Evolutionary conservation across 2,113 vertebrate species (phyloP).

Genomic region (Epinephelus moara): DNA sequence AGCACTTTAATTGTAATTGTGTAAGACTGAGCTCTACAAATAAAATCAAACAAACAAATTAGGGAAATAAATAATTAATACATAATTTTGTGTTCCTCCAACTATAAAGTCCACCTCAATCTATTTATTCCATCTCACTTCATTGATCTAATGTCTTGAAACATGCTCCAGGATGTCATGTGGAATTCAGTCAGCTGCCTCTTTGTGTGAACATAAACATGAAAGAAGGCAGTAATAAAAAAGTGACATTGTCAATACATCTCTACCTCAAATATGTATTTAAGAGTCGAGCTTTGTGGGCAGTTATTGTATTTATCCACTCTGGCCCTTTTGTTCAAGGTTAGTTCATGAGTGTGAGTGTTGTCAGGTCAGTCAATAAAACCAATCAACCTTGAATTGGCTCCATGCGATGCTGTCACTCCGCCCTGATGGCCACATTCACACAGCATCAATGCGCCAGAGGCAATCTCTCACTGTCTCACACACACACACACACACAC

Average conservation of each 20-base stretch:
- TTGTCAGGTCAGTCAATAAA: constrained; percentile 65
- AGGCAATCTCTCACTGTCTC: constrained; percentile 5
- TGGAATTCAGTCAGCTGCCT: not conserved
- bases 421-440: constrained; percentile 5
- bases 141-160: not conserved
- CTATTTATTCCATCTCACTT: not conserved
- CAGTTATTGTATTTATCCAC: not conserved
- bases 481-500: constrained; percentile 6
- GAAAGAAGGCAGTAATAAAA: not conserved
- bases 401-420: constrained; percentile 15
- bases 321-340: constrained; percentile 35
- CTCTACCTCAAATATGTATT: not conserved
- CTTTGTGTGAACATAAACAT: not conserved
- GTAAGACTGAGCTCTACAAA: too few species aligned
- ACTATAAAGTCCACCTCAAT: not conserved
- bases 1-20: not conserved
- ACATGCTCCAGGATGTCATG: too few species aligned
- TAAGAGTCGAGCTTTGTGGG: not conserved
- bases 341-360: constrained; percentile 25
- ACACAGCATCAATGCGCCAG: constrained; percentile 20
- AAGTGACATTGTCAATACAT: not conserved
- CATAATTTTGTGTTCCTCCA: not conserved
- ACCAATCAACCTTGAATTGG: constrained; percentile 40
- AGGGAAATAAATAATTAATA: not conserved
- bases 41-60: not conserved